Conservation (phyloP, 2,888 invertebrate genomes). For the Sphaerophoria rueppellii region DNA sequence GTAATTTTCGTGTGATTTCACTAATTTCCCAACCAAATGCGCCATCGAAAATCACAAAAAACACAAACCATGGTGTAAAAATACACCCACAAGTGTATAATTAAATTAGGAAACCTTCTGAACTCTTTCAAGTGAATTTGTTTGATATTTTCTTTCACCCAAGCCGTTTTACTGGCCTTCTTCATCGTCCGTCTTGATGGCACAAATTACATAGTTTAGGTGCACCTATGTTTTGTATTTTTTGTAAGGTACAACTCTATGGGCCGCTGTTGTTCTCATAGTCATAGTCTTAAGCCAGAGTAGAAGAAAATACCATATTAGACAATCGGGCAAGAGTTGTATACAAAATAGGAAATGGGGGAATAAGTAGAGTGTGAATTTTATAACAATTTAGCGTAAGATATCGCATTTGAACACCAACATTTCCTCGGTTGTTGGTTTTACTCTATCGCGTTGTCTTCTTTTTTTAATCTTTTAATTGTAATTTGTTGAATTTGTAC, state of each 20-base stretch:
- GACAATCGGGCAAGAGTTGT: conserved; percentile 33
- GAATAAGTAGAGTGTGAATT: conserved; percentile 71
- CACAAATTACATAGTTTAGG: conserved; percentile 25
- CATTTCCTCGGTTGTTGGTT: conserved; percentile 64
- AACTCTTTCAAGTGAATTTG: conserved; percentile 31
- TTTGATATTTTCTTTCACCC: neutral
- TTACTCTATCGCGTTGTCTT: conserved; percentile 7
- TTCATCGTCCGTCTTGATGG: conserved; percentile 11
- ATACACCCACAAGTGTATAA: conserved; percentile 39
- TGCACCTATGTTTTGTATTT: neutral
- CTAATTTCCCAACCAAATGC: neutral
- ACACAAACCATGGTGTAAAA: neutral
- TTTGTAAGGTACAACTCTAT: conserved; percentile 24
- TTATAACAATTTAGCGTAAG: conserved; percentile 71
- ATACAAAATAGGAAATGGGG: conserved; percentile 53
- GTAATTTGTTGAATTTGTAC: conserved; percentile 10
- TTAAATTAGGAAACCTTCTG: conserved; percentile 45
- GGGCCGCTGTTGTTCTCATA: conserved; percentile 16
- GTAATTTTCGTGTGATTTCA: conserved; percentile 11
- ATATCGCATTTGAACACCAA: conserved; percentile 42
- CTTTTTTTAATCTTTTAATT: neutral
- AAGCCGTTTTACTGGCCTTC: conserved; percentile 35
- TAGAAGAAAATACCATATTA: conserved; percentile 22
- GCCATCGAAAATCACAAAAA: neutral
- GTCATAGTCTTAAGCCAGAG: neutral